Evolutionary conservation across 2,888 invertebrate species (phyloP).

Genomic region (Carcina quercana): DNA sequence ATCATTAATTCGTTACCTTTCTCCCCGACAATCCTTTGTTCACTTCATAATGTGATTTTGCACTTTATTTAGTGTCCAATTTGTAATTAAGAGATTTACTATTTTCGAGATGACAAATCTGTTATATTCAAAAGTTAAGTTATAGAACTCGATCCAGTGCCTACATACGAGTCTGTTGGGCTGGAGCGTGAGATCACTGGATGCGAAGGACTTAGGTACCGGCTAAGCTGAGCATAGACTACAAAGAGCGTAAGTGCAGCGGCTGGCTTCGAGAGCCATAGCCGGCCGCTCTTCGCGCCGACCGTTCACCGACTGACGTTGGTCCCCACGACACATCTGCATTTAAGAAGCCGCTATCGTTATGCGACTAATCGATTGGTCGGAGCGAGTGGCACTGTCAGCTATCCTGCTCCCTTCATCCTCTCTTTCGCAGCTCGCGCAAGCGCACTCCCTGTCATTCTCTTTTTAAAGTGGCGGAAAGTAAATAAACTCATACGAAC

Average conservation of each 20-base stretch:
- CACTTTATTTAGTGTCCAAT: slow-evolving; percentile 37
- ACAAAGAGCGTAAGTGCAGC: slow-evolving; percentile 47
- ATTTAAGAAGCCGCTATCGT: slow-evolving; percentile 75
- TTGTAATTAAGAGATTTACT: slow-evolving; percentile 4
- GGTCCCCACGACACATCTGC: slow-evolving; percentile 71
- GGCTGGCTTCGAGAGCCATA: slow-evolving; percentile 30
- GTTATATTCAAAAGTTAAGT: slow-evolving; percentile 3
- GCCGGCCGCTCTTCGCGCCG: slow-evolving; percentile 53
- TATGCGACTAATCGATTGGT: slow-evolving; percentile 76
- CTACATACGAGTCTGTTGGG: neutral
- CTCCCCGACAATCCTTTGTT: slow-evolving; percentile 55
- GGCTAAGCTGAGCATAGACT: slow-evolving; percentile 24
- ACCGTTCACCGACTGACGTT: slow-evolving; percentile 67
- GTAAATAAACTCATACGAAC: slow-evolving; percentile 67
- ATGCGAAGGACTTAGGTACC: too few relatives aligned
- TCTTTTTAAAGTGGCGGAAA: slow-evolving; percentile 63
- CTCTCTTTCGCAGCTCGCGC: slow-evolving; percentile 55
- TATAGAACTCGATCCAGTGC: neutral
- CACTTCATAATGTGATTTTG: slow-evolving; percentile 55
- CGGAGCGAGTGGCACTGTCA: slow-evolving; percentile 63
- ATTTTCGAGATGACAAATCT: slow-evolving; percentile 1
- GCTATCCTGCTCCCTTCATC: slow-evolving; percentile 41
- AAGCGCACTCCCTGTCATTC: slow-evolving; percentile 43
- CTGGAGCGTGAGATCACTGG: neutral
- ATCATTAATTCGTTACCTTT: too few relatives aligned